Evolutionary conservation across 2,113 vertebrate species (phyloP).

Genomic region (Capreolus pygargus): DNA sequence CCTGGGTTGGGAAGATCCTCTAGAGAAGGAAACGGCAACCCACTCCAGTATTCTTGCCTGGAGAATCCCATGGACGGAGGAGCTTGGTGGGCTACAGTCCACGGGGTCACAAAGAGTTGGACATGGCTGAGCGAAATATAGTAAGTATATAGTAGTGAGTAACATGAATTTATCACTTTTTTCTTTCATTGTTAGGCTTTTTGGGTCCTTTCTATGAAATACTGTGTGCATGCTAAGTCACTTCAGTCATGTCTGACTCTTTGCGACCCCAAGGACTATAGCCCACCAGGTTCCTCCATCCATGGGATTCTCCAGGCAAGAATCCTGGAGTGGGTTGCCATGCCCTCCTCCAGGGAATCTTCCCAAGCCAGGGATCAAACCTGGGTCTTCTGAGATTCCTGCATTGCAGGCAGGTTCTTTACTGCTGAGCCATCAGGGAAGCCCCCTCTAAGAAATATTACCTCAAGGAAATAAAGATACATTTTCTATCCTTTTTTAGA

Average conservation of each 20-base stretch:
- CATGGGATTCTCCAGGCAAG: background rate
- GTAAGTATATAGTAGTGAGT: no score
- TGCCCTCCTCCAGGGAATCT: background rate
- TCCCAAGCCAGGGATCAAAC: background rate
- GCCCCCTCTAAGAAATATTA: background rate
- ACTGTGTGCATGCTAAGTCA: rapidly evolving
- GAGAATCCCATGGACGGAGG: no score
- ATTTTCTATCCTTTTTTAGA: background rate
- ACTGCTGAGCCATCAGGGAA: background rate
- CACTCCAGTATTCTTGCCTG: no score
- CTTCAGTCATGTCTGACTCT: background rate
- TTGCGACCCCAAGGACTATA: rapidly evolving
- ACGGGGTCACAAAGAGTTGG: no score
- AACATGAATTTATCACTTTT: background rate
- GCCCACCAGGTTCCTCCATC: background rate
- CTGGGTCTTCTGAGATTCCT: background rate
- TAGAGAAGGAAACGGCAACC: no score
- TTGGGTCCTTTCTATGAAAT: background rate
- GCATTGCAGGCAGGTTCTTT: background rate
- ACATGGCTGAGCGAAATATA: no score
- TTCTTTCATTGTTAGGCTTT: background rate
- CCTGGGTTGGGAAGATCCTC: no score
- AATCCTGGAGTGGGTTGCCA: background rate
- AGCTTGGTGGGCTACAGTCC: no score
- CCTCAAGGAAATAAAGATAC: background rate